Percentiles rank a stretch among this genome's conserved stretches.
Conservation (phyloP, 2,113 vertebrate genomes). For the Xenopus borealis region DNA sequence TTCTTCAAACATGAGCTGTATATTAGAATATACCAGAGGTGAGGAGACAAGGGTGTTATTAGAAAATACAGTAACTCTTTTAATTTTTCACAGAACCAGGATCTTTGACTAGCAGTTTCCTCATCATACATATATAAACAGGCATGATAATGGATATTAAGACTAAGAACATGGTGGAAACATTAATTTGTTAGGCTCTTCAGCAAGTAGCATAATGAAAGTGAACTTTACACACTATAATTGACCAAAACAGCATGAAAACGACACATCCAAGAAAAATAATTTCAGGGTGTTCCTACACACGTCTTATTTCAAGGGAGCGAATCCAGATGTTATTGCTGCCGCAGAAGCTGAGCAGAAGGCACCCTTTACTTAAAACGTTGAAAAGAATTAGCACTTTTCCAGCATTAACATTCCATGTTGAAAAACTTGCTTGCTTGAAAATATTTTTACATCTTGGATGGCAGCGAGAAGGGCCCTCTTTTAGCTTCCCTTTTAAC, state of each 20-base stretch:
- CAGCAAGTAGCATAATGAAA: conserved; percentile 47
- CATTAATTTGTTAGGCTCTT: not conserved
- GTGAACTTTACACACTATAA: conserved; percentile 58
- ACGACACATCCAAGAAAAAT: conserved; percentile 62
- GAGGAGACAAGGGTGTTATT: no score
- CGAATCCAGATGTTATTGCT: conserved; percentile 48
- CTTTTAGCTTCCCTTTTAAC: conserved; percentile 58
- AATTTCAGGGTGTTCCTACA: conserved; percentile 42
- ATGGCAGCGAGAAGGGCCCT: conserved; percentile 46
- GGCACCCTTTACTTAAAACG: conserved; percentile 48
- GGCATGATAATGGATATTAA: not conserved
- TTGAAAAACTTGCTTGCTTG: conserved; percentile 39
- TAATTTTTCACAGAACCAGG: no score
- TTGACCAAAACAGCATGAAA: conserved; percentile 56
- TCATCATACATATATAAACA: not conserved
- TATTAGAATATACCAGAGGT: no score
- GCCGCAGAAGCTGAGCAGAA: conserved; percentile 51
- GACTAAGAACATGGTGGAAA: not conserved
- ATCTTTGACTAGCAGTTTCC: not conserved
- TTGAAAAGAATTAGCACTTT: conserved; percentile 52
- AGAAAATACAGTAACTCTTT: no score
- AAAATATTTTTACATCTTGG: conserved; percentile 53
- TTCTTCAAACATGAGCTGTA: no score
- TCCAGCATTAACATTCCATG: conserved; percentile 52
- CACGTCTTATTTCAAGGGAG: conserved; percentile 38